Evolutionary conservation across 2,797 vertebrate species (phyloP).

Genomic region (Anniella stebbinsi): DNA sequence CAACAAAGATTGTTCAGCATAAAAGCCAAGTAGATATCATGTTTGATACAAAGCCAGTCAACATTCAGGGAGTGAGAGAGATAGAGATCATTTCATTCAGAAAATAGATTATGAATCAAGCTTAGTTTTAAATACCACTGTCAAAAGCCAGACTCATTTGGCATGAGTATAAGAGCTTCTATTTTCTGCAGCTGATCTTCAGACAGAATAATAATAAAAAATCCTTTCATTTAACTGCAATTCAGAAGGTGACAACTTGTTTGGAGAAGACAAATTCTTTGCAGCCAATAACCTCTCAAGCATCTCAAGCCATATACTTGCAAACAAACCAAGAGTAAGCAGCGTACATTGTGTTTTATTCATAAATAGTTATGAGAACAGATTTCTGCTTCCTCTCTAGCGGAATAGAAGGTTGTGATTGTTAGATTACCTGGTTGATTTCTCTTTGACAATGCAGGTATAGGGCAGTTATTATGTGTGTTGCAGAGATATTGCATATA

Average conservation of each 20-base stretch:
- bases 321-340: neutral
- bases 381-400: neutral
- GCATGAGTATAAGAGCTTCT: neutral
- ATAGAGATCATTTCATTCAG: neutral
- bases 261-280: slow-evolving; percentile 16
- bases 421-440: neutral
- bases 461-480: neutral
- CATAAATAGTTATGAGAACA: slow-evolving; percentile 17
- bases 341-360: slow-evolving; percentile 13
- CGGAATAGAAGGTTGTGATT: neutral
- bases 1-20: neutral
- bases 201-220: neutral
- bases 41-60: neutral
- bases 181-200: neutral
- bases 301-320: slow-evolving; percentile 4
- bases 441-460: neutral
- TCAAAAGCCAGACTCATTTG: slow-evolving; percentile 5
- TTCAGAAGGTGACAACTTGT: neutral
- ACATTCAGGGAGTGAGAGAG: neutral
- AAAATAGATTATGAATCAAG: neutral
- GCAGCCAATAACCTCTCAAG: neutral
- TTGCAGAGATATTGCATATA: neutral
- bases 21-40: neutral
- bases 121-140: neutral
- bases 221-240: neutral